A percentile compares a stretch with the other conserved stretches of the same genome.
Conservation (phyloP, 2,888 invertebrate species). For the Caprella mutica region DNA sequence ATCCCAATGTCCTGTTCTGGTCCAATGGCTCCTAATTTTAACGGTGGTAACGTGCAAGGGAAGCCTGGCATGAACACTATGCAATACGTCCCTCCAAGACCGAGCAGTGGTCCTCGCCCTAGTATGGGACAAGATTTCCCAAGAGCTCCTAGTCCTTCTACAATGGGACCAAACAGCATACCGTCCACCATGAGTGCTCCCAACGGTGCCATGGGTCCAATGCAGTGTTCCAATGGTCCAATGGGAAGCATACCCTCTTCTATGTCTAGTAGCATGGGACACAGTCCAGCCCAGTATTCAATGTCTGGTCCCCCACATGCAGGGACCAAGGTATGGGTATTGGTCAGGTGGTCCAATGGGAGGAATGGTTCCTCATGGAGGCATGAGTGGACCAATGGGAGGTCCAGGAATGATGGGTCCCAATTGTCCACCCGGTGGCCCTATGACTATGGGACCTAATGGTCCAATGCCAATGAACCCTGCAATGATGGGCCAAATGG, state of each 20-base stretch:
- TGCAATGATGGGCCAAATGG: slow-evolving; percentile 40
- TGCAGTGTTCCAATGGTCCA: slow-evolving; percentile 34
- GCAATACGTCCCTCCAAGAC: slow-evolving; percentile 89
- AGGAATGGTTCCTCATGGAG: slow-evolving; percentile 40
- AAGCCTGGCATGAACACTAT: slow-evolving; percentile 96
- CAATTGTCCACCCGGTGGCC: slow-evolving; percentile 38
- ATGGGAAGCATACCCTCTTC: slow-evolving; percentile 31
- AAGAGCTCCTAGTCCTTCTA: slow-evolving; percentile 70
- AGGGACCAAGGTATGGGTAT: neutral
- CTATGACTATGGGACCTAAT: slow-evolving; percentile 42
- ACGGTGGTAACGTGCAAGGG: slow-evolving; percentile 45
- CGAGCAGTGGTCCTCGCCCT: slow-evolving; percentile 63
- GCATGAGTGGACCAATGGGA: slow-evolving; percentile 42
- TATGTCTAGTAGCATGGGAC: slow-evolving; percentile 34
- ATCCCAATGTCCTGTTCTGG: slow-evolving; percentile 45
- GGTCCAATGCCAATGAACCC: slow-evolving; percentile 18
- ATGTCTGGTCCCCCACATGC: slow-evolving; percentile 35
- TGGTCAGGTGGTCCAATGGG: slow-evolving; percentile 36
- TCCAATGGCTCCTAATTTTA: slow-evolving; percentile 38
- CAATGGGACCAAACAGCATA: slow-evolving; percentile 53
- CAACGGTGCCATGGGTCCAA: slow-evolving; percentile 35
- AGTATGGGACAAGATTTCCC: slow-evolving; percentile 82
- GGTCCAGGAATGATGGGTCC: slow-evolving; percentile 45
- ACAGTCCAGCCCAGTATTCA: slow-evolving; percentile 30
- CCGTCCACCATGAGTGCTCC: slow-evolving; percentile 41